Conservation (phyloP, 2,888 invertebrate genomes). For the Allacma fusca region DNA sequence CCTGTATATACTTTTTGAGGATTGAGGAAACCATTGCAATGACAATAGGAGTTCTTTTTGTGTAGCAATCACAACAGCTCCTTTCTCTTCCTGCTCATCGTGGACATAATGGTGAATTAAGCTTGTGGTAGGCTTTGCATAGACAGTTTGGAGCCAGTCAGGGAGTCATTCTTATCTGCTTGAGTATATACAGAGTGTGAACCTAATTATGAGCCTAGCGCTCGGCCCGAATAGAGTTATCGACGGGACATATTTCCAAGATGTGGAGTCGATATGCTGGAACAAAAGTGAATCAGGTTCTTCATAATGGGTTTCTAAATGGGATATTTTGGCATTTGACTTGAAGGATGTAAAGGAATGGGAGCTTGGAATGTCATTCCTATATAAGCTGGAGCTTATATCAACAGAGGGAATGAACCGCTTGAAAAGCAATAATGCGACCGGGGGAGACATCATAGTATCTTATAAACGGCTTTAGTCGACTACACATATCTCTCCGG, state of each 20-base stretch:
- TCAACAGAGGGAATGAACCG: neutral
- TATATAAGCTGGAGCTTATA: neutral
- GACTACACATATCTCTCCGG: neutral
- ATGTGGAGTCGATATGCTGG: neutral
- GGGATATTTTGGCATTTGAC: constrained; percentile 10
- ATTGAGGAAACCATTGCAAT: too few species aligned
- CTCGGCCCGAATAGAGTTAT: neutral
- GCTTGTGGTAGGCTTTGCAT: too few species aligned
- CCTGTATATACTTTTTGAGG: too few species aligned
- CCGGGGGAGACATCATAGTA: neutral
- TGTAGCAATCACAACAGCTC: too few species aligned
- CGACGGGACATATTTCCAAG: neutral
- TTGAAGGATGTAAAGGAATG: neutral
- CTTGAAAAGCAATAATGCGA: constrained; percentile 7
- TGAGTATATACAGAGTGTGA: neutral
- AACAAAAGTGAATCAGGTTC: neutral
- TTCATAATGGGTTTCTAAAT: neutral
- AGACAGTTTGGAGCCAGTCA: too few species aligned
- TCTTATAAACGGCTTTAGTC: neutral
- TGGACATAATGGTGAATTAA: too few species aligned
- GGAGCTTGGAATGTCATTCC: neutral
- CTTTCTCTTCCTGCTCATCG: too few species aligned
- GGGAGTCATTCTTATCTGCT: too few species aligned
- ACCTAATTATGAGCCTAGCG: neutral
- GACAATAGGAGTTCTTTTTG: too few species aligned